These are phyloP conservation scores for Agrochola circellaris DNA, from an alignment of 2,888 invertebrate genomes.

Conservation along the genomic window DNA sequence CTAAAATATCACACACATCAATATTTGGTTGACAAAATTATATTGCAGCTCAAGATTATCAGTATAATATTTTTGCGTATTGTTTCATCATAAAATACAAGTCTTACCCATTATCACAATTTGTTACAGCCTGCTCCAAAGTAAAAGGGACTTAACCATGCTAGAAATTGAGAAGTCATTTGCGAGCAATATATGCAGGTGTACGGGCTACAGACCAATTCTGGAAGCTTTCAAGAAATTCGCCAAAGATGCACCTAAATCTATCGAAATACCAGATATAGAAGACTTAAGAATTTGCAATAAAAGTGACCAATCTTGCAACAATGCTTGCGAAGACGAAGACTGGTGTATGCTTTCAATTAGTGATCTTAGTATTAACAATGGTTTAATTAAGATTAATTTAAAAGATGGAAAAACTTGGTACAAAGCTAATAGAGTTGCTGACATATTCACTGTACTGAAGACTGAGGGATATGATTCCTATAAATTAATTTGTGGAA, in stretches of 20 bases:
- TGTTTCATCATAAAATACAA: background rate
- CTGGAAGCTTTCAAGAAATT: slow-evolving; percentile 95
- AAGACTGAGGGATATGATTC: slow-evolving; percentile 78
- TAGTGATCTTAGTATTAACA: slow-evolving; percentile 69
- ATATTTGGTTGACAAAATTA: background rate
- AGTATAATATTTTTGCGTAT: no score
- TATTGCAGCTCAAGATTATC: background rate
- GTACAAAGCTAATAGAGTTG: slow-evolving; percentile 86
- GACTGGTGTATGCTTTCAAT: slow-evolving; percentile 64
- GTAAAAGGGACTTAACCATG: slow-evolving; percentile 60
- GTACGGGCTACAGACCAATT: slow-evolving; percentile 95
- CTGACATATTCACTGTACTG: slow-evolving; percentile 89
- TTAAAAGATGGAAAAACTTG: slow-evolving; percentile 83
- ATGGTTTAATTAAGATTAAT: slow-evolving; percentile 72
- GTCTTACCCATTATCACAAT: background rate
- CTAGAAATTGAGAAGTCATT: slow-evolving; percentile 93
- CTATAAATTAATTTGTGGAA: slow-evolving; percentile 93
- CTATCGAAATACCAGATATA: slow-evolving; percentile 85
- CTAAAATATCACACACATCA: background rate
- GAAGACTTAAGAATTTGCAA: slow-evolving; percentile 80
- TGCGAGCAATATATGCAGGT: slow-evolving; percentile 95
- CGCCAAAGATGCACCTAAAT: slow-evolving; percentile 90
- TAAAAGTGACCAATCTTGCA: slow-evolving; percentile 72
- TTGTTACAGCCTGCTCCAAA: slow-evolving; percentile 55
- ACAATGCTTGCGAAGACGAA: slow-evolving; percentile 78